phyloP scores from a whole-genome alignment of 2,888 invertebrate genomes.

The Biston stratarius region DNA sequence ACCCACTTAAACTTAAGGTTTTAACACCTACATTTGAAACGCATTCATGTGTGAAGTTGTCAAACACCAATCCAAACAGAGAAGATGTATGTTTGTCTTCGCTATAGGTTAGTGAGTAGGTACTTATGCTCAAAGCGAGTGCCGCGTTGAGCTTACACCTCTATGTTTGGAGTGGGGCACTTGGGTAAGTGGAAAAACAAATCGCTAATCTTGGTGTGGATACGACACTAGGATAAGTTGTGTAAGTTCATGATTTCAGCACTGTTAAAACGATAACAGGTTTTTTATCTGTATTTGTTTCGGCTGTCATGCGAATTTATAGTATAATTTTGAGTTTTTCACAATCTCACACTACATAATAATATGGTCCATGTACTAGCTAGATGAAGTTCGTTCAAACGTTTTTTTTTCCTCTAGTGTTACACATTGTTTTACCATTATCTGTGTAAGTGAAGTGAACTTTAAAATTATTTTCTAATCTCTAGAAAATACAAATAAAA shows the following conservation, averaged over 20 bases:
- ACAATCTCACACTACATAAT: no score
- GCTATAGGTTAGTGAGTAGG: constrained; percentile 5
- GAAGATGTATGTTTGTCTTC: constrained; percentile 19
- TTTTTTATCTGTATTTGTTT: no score
- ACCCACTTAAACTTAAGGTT: not conserved
- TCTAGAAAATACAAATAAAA: not conserved
- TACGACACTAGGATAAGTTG: not conserved
- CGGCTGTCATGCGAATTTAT: no score
- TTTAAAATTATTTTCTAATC: constrained; percentile 13
- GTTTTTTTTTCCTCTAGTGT: no score
- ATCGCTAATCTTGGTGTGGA: not conserved
- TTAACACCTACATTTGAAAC: constrained; percentile 17
- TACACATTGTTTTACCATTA: no score
- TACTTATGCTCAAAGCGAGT: constrained; percentile 25
- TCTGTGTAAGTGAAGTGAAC: not conserved
- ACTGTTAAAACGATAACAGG: no score
- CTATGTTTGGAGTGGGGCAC: constrained; percentile 27
- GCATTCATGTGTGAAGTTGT: constrained; percentile 28
- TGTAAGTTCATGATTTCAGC: not conserved
- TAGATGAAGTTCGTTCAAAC: no score
- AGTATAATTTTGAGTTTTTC: no score
- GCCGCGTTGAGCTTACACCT: constrained; percentile 21
- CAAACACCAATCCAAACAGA: constrained; percentile 25
- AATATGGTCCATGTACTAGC: no score
- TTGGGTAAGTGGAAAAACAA: constrained; percentile 25